These are phyloP conservation scores for Prunella fulvescens DNA, from an alignment of 2,113 vertebrate genomes.

Conservation along the genomic window DNA sequence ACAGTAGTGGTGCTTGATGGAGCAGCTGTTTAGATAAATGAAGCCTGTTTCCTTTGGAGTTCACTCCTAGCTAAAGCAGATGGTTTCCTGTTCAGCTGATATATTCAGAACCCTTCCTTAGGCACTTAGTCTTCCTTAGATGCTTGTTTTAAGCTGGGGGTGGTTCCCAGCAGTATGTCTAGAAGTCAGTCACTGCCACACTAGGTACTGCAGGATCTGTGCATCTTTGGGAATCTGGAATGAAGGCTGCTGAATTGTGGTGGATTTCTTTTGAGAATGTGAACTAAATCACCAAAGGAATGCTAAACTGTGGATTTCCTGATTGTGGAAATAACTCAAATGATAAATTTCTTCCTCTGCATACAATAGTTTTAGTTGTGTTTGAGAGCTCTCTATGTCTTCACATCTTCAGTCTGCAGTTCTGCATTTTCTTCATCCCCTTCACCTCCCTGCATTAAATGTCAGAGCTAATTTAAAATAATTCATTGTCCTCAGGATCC, in stretches of 20 bases:
- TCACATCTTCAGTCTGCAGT: neutral
- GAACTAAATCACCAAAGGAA: neutral
- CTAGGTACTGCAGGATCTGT: neutral
- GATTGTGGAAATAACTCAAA: neutral
- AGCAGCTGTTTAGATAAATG: conserved; percentile 13
- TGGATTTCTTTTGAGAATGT: neutral
- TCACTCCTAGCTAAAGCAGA: neutral
- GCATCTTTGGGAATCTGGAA: neutral
- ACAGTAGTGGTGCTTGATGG: neutral
- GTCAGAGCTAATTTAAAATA: neutral
- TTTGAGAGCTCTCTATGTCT: neutral
- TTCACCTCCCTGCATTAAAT: neutral
- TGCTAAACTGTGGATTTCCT: neutral
- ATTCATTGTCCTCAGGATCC: neutral
- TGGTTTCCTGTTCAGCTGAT: neutral
- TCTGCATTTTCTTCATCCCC: neutral
- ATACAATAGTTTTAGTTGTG: neutral
- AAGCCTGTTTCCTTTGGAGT: neutral
- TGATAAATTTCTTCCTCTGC: neutral
- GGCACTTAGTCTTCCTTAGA: neutral
- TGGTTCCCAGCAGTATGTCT: neutral
- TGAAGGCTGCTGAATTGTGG: neutral
- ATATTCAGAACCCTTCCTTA: neutral
- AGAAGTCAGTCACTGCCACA: neutral
- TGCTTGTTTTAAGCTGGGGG: neutral